Conservation (phyloP, 2,113 vertebrate genomes). For the Syrrhaptes paradoxus region DNA sequence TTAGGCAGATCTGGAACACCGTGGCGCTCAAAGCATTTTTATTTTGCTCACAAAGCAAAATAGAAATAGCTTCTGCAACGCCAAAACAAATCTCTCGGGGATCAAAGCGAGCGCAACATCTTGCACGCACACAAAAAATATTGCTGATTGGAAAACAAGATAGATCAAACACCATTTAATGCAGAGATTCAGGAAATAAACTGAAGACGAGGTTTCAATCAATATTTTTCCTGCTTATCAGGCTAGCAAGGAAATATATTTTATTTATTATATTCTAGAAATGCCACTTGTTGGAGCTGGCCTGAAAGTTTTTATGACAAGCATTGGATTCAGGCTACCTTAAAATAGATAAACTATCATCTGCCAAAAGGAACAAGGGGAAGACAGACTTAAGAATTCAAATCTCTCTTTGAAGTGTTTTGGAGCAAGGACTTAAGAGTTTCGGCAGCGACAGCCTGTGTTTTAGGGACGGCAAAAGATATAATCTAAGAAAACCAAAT, state of each 20-base stretch:
- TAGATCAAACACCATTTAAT: background rate
- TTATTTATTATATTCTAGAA: background rate
- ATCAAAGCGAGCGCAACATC: background rate
- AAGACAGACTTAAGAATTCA: background rate
- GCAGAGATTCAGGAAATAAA: background rate
- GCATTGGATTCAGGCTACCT: background rate
- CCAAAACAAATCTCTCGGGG: background rate
- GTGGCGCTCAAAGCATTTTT: background rate
- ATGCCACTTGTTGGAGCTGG: background rate
- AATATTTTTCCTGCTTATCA: background rate
- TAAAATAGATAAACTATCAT: background rate
- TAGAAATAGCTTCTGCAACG: background rate
- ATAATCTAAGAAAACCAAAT: slow-evolving; percentile 13
- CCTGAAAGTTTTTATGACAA: background rate
- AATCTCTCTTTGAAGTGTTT: slow-evolving; percentile 23
- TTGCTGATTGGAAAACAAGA: background rate
- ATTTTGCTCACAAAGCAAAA: background rate
- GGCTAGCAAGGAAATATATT: background rate
- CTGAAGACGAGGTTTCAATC: slow-evolving; percentile 14
- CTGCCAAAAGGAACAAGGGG: background rate
- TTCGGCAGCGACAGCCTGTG: background rate
- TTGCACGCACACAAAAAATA: background rate
- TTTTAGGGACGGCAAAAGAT: slow-evolving; percentile 15
- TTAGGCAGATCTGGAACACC: background rate
- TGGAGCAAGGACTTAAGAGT: background rate